Base-by-base conservation (phyloP, 2,113 vertebrate genomes). In the Panurus biarmicus region DNA sequence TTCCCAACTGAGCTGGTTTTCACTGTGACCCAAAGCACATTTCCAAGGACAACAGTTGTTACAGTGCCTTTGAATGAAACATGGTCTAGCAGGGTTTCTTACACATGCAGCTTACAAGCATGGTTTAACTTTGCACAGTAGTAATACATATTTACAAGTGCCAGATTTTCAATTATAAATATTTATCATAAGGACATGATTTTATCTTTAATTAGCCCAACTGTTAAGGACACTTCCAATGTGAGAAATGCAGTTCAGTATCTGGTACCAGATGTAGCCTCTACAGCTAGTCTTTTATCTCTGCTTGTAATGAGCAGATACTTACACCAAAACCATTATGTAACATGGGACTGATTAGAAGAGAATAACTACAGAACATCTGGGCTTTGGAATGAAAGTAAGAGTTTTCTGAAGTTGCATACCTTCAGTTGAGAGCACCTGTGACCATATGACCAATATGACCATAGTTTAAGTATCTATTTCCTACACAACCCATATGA, bases 171-270 rank as follows among this genome's bases (percentile, higher is more conserved):
- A 66, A 97, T 97, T 94, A 97, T 97, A 98, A 98, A 98, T 98
- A 98, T 98, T 98, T 98, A 98, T 98, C 89, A 75, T 94, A 93
- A 96, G 95, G 96, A 97, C 96, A 90, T 91, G 95, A 97, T 97
- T 98, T 98, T 96, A 96, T 97, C 95, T 97, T 98, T 97, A 98
- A 98, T 98, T 97, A 98, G 95, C 94, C 95, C 95, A 98, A 97
- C 97, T 98, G 97, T 97, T 96, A 98, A 95, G 97, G 97, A 97
- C 97, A 97, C 97, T 97, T 98, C 95, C 90, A 82, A 97, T 95
- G 97, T 96, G 97, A 97, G 97, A 97, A 97, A 95, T 67, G 86
- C n/a, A 97, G 96, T 93, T 97, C 94, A 95, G 87, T 93, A 72
- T 82, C 95, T 95, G 9, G 6, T 92, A 96, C 94, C 97, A 98